Percentiles rank a stretch among this genome's conserved stretches.
phyloP scores from a whole-genome alignment of 2,113 vertebrate genomes.

The Geococcyx californianus region DNA sequence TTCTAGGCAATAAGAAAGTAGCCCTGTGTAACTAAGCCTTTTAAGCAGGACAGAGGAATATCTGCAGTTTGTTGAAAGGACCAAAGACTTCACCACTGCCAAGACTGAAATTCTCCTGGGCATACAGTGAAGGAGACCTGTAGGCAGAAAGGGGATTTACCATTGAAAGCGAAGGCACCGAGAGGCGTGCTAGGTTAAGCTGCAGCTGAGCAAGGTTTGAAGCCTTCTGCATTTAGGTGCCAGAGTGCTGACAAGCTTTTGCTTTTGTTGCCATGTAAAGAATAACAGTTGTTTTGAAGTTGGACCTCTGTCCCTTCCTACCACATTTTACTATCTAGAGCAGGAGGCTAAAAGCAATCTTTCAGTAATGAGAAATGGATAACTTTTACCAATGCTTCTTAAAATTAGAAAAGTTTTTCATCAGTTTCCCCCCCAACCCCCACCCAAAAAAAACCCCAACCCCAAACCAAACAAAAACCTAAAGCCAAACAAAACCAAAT shows the following conservation, averaged over 20 bases:
- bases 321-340: not conserved
- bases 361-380: not conserved
- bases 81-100: not conserved
- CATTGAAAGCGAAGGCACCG: not conserved
- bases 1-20: not conserved
- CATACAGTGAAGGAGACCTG: not conserved
- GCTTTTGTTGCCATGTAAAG: not conserved
- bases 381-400: not conserved
- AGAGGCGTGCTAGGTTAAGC: not conserved
- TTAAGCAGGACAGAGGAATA: not conserved
- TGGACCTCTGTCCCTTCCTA: not conserved
- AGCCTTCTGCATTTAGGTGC: not conserved
- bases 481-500: not conserved
- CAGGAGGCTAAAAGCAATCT: not conserved
- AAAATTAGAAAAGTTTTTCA: not conserved
- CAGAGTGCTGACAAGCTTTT: not conserved
- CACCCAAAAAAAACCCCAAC: rapidly evolving
- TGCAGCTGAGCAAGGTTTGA: not conserved
- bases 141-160: not conserved
- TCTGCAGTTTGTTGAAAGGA: not conserved
- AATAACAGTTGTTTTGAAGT: not conserved
- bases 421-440: rapidly evolving
- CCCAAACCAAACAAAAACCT: not conserved
- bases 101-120: not conserved
- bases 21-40: not conserved